phyloP scores from a whole-genome alignment of 2,113 vertebrate species.

The Clupea harengus region DNA sequence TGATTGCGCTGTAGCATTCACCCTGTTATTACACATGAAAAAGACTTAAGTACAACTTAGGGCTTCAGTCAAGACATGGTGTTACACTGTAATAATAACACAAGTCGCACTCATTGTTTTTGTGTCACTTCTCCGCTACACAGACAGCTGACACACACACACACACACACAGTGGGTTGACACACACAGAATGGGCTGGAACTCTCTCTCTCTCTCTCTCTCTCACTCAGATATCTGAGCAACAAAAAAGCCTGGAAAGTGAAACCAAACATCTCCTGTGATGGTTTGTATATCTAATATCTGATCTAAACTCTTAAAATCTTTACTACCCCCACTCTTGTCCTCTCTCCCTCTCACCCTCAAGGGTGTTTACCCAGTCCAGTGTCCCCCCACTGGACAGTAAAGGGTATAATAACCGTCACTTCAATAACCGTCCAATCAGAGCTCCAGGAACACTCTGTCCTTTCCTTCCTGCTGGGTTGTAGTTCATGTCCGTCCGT shows the following conservation, averaged over 20 bases:
- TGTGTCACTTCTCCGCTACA: not conserved
- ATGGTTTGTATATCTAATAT: no score
- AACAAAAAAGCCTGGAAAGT: not conserved
- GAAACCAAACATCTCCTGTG: not conserved
- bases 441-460: not conserved
- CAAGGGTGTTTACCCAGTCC: not conserved
- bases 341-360: not conserved
- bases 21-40: slow-evolving; percentile 14
- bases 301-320: not conserved
- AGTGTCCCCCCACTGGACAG: no score
- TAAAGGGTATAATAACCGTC: no score
- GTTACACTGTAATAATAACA: not conserved
- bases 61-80: not conserved
- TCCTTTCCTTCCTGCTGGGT: not conserved
- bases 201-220: not conserved
- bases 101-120: not conserved
- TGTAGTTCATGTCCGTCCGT: not conserved
- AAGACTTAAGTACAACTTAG: slow-evolving; percentile 7
- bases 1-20: not conserved
- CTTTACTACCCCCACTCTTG: not conserved
- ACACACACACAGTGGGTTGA: not conserved
- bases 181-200: not conserved
- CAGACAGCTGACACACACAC: not conserved
- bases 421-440: not conserved
- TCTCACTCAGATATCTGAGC: not conserved